These are phyloP conservation scores for Scotopteryx bipunctaria DNA, from an alignment of 2,888 invertebrate genomes.

Conservation along the genomic window DNA sequence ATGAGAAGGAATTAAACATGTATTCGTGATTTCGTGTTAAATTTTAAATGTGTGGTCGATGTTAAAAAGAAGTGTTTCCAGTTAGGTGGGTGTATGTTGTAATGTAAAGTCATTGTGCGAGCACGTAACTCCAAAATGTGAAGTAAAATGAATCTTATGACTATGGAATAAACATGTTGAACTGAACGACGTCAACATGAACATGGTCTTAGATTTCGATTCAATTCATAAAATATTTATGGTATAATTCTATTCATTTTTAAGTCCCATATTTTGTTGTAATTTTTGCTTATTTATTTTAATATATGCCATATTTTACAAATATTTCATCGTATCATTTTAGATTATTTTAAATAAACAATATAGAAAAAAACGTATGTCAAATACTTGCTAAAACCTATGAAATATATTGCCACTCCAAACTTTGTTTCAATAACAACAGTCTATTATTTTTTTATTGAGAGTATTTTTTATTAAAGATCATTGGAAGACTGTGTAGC, in stretches of 20 bases:
- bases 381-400: too few relatives aligned
- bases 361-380: too few relatives aligned
- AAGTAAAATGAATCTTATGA: conserved; percentile 26
- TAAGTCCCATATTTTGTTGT: background rate
- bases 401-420: too few relatives aligned
- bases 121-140: conserved; percentile 13
- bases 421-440: too few relatives aligned
- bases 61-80: conserved; percentile 6
- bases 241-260: conserved; percentile 4
- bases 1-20: background rate
- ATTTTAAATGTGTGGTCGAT: conserved; percentile 8
- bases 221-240: conserved; percentile 5
- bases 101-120: conserved; percentile 2
- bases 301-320: conserved; percentile 11
- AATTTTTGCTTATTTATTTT: conserved; percentile 4
- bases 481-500: conserved; percentile 1
- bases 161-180: conserved; percentile 20
- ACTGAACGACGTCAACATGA: conserved; percentile 9
- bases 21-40: background rate
- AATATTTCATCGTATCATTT: conserved; percentile 1
- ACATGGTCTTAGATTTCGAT: conserved; percentile 15
- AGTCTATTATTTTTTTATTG: too few relatives aligned
- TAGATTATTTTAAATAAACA: too few relatives aligned
- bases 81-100: conserved; percentile 5
- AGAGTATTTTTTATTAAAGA: too few relatives aligned